Evolutionary conservation across 1,140 invertebrate species (phyloP), one percentile per base, ranked within the genome.

Genomic region (Mya arenaria): DNA sequence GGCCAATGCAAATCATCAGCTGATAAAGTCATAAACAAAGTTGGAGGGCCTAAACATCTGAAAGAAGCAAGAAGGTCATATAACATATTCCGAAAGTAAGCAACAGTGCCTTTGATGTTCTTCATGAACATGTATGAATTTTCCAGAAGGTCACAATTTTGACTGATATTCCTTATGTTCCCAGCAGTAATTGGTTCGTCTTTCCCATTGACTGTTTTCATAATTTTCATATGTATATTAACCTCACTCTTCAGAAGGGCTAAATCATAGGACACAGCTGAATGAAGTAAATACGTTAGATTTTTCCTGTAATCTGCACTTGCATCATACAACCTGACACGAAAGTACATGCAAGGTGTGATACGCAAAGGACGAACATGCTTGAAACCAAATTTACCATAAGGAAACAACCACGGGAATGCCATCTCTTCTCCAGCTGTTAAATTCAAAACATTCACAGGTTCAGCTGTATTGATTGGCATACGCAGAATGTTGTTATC

Each of bases 81-180:
- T n/a, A 82, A 39, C 25, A 44, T 62, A 48, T 82, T 72, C 62
- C 28, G 25, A n/a, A 60, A 82, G 63, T 82, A 73, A 1, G 79
- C 30, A 34, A 72, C 68, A 34, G 58, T 73, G 8, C 79, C 79
- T 63, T 58, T 55, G 19, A 82, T 72, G 44, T 82, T 82, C 48
- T 82, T 82, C 79, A 82, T 82, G 34, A 82, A 82, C 79, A 82
- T 82, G 69, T 74, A 82, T 4, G 79, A 82, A 73, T n/a, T 74
- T 74, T 60, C 65, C 25, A 15, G 60, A 25, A 25, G 52, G 36
- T 34, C 19, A 30, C 4, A 32, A 30, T n/a, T 63, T 52, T n/a
- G 4, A 23, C n/a, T 4, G 19, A 65, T n/a, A 37, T 73, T 48
- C 6, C 10, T 23, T 52, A 73, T 32, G 28, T 56, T n/a, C 19